Evolutionary conservation across 2,113 vertebrate genomes (phyloP).

Genomic region (Ptychochromis oligacanthus): DNA sequence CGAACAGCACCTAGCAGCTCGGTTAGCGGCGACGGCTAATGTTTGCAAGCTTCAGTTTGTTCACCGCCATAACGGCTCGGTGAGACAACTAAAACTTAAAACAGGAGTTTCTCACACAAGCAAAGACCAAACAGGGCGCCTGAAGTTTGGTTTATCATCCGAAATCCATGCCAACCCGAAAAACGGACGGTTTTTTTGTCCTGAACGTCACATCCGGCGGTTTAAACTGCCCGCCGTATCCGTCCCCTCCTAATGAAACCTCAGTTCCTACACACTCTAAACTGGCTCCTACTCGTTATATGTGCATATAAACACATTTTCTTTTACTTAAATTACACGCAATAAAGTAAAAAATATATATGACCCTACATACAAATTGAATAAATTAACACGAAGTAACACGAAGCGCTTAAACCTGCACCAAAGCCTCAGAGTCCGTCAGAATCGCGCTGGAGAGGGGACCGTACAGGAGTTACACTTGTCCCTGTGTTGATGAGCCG

Average conservation of each 20-base stretch:
- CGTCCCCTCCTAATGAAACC: neutral
- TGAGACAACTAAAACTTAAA: neutral
- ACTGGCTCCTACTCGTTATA: no score
- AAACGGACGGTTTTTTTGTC: neutral
- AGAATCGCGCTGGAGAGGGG: neutral
- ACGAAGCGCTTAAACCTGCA: neutral
- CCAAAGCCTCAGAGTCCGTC: neutral
- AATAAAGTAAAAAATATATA: neutral
- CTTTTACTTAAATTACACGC: neutral
- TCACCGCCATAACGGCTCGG: accelerated
- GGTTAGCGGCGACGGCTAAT: neutral
- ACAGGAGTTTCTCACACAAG: accelerated
- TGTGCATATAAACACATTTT: neutral
- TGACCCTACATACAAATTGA: neutral
- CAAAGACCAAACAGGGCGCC: neutral
- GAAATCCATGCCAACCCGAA: slow-evolving; percentile 34
- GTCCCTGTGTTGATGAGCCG: neutral
- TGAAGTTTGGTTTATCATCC: slow-evolving; percentile 1
- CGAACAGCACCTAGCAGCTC: neutral
- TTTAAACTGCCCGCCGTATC: slow-evolving; percentile 68
- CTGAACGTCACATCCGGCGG: slow-evolving; percentile 68
- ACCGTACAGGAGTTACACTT: neutral
- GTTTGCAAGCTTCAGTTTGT: neutral
- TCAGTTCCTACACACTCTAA: neutral
- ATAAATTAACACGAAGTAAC: neutral